A percentile compares a stretch with the other conserved stretches of the same genome.
phyloP scores from a whole-genome alignment of 2,888 invertebrate species.

The Vandiemenella viatica region DNA sequence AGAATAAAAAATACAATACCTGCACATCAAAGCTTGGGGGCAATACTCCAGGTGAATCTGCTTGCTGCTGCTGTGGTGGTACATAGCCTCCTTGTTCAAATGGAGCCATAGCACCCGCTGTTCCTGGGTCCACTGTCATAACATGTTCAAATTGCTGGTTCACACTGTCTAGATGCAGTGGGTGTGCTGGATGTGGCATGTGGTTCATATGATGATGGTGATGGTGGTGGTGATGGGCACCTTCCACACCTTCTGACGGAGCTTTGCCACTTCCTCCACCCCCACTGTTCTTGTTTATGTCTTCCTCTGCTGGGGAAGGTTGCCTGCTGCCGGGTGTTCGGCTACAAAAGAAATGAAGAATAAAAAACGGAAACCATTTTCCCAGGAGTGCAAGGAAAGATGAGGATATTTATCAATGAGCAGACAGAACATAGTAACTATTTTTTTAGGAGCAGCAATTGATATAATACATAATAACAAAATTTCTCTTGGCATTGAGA shows the following conservation, averaged over 20 bases:
- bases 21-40: conserved; percentile 64
- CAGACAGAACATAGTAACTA: too few species aligned
- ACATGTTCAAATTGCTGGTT: conserved; percentile 22
- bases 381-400: too few species aligned
- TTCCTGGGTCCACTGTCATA: conserved; percentile 19
- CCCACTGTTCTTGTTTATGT: conserved; percentile 41
- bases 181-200: conserved; percentile 13
- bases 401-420: too few species aligned
- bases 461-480: too few species aligned
- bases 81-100: conserved; percentile 9
- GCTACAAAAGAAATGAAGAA: conserved; percentile 42
- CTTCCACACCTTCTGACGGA: conserved; percentile 23
- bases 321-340: conserved; percentile 83
- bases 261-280: conserved; percentile 30
- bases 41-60: conserved; percentile 22
- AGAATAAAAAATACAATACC: conserved; percentile 36
- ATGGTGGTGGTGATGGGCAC: conserved; percentile 7
- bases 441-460: too few species aligned
- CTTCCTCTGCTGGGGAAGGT: conserved; percentile 82
- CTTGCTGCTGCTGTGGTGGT: conserved; percentile 17
- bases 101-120: conserved; percentile 8
- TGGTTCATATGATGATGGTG: conserved; percentile 11
- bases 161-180: conserved; percentile 12
- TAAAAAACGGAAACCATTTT: too few species aligned
- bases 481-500: too few species aligned